Evolutionary conservation across 2,113 vertebrate species (phyloP).

Genomic region (Neotragus pygmaeus): DNA sequence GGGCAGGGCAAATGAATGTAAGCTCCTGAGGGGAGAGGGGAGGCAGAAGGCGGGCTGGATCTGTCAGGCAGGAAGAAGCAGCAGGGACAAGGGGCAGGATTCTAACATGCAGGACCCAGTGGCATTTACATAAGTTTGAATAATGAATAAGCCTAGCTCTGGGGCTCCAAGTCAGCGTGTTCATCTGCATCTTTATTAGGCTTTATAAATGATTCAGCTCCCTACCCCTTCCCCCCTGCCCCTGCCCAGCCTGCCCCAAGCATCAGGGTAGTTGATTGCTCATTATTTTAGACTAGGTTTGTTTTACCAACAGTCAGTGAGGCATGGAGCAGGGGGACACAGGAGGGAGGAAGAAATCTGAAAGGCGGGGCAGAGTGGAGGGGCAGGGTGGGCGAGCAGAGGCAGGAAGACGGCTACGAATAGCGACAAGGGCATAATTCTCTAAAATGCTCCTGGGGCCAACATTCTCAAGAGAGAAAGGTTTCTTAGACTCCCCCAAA

Average conservation of each 20-base stretch:
- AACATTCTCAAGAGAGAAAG: neutral
- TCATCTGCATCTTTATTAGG: conserved; percentile 86
- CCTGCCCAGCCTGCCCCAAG: conserved; percentile 49
- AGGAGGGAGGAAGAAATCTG: neutral
- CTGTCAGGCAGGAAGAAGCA: neutral
- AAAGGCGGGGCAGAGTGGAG: neutral
- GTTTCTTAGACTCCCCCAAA: neutral
- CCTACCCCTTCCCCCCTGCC: neutral
- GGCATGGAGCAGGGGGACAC: conserved; percentile 26
- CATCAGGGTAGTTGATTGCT: conserved; percentile 66
- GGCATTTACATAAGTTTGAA: conserved; percentile 79
- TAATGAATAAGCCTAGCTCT: conserved; percentile 80
- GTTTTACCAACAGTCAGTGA: conserved; percentile 71
- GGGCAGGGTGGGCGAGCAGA: neutral
- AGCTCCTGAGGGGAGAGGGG: neutral
- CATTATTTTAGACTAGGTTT: conserved; percentile 68
- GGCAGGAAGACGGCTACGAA: neutral
- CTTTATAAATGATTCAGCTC: conserved; percentile 82
- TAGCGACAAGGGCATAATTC: neutral
- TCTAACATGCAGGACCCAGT: conserved; percentile 62
- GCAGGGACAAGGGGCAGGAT: neutral
- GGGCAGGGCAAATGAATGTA: neutral
- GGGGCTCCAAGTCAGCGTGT: conserved; percentile 67
- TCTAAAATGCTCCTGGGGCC: neutral
- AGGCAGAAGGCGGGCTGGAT: neutral